These are phyloP conservation scores for Nudaria mundana DNA, from an alignment of 2,888 invertebrate genomes.

Conservation along the genomic window DNA sequence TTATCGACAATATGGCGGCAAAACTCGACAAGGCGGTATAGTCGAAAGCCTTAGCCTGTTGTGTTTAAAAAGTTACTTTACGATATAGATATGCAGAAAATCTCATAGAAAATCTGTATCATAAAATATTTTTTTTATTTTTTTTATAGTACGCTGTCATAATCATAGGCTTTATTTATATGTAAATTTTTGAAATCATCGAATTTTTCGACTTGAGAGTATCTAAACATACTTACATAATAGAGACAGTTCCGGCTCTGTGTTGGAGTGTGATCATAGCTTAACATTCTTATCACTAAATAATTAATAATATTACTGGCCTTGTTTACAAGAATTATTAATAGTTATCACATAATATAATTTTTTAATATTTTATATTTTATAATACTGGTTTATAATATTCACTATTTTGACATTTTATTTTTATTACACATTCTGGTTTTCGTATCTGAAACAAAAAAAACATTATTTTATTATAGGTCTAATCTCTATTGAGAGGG, in stretches of 20 bases:
- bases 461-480: constrained; percentile 7
- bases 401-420: constrained; percentile 10
- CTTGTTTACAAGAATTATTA: constrained; percentile 30
- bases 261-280: constrained; percentile 12
- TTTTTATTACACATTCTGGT: neutral
- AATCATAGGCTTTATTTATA: too few relatives aligned
- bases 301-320: constrained; percentile 49
- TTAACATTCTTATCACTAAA: constrained; percentile 9
- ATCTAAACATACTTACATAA: constrained; percentile 25
- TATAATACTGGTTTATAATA: constrained; percentile 21
- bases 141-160: too few relatives aligned
- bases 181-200: too few relatives aligned
- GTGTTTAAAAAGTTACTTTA: too few relatives aligned
- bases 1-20: too few relatives aligned
- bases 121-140: too few relatives aligned
- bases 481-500: too few relatives aligned
- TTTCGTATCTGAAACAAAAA: constrained; percentile 30
- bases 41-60: too few relatives aligned
- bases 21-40: too few relatives aligned
- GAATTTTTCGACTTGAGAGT: too few relatives aligned
- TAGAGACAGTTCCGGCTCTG: constrained; percentile 3
- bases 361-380: neutral
- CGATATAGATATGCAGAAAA: too few relatives aligned
- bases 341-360: constrained; percentile 18
- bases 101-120: too few relatives aligned